Conservation (phyloP, 2,888 invertebrate species). For the Fabriciana adippe region DNA sequence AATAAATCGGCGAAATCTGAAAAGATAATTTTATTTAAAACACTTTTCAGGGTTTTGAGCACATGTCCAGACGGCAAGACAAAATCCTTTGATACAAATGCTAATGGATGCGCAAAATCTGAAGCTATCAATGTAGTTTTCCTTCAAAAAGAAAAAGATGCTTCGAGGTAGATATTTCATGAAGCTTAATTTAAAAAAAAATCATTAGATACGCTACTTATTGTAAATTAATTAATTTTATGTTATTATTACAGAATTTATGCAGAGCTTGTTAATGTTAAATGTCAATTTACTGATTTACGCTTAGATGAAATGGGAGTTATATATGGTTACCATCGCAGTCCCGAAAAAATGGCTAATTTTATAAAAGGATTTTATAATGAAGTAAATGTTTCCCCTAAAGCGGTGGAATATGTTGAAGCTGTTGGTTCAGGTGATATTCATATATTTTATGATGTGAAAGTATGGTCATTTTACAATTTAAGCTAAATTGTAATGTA, state of each 20-base stretch:
- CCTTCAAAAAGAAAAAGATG: conserved; percentile 85
- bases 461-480: background rate
- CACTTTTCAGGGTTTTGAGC: conserved; percentile 49
- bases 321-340: conserved; percentile 47
- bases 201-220: background rate
- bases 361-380: conserved; percentile 69
- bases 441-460: background rate
- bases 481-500: background rate
- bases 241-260: conserved; percentile 58
- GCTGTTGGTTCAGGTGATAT: conserved; percentile 88
- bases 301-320: conserved; percentile 38
- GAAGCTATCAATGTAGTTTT: conserved; percentile 87
- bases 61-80: conserved; percentile 91
- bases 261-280: conserved; percentile 49
- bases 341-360: conserved; percentile 41
- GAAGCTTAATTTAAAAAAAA: background rate
- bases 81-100: conserved; percentile 91
- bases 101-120: conserved; percentile 88
- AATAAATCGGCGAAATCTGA: no score
- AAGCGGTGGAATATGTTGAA: conserved; percentile 88
- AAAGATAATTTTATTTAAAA: no score
- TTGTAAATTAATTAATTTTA: background rate
- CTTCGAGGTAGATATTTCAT: conserved; percentile 63
- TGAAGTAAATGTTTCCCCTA: conserved; percentile 82
- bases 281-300: conserved; percentile 45